Conservation (phyloP, 2,113 vertebrate species). For the Silurus glanis region DNA sequence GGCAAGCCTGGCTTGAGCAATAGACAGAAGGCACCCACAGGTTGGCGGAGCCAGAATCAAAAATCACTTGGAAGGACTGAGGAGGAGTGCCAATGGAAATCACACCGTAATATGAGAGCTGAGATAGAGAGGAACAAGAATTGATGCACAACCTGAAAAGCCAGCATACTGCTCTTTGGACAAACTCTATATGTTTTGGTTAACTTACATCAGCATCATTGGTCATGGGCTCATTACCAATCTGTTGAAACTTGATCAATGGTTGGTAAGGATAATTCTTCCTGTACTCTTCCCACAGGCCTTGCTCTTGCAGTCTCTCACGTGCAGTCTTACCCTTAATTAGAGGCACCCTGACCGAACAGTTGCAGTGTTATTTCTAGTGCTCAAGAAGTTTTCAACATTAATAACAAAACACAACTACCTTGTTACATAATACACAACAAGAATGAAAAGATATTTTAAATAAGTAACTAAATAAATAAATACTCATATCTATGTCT, state of each 20-base stretch:
- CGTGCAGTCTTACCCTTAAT: conserved; percentile 73
- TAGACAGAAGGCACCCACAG: conserved; percentile 70
- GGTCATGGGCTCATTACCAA: conserved; percentile 62
- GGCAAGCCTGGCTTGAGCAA: conserved; percentile 64
- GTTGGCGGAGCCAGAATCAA: conserved; percentile 72
- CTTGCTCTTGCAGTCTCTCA: conserved; percentile 65
- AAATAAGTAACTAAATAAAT: neutral
- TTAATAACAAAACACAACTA: neutral
- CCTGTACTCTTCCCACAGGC: conserved; percentile 66
- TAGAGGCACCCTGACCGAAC: conserved; percentile 69
- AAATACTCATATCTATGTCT: neutral
- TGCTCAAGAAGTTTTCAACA: neutral
- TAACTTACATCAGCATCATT: conserved; percentile 70
- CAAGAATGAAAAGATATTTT: neutral
- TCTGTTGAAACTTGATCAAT: conserved; percentile 55
- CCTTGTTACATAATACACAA: neutral
- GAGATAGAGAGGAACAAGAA: conserved; percentile 2
- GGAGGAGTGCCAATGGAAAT: conserved; percentile 68
- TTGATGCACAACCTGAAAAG: neutral
- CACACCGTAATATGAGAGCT: conserved; percentile 69
- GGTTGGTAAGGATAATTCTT: conserved; percentile 54
- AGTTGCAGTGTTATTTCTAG: neutral
- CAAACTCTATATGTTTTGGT: neutral
- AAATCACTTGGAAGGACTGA: conserved; percentile 70
- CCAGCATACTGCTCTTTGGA: neutral